Conservation (phyloP, 2,888 invertebrate genomes). For the Nipponacmea schrenckii region DNA sequence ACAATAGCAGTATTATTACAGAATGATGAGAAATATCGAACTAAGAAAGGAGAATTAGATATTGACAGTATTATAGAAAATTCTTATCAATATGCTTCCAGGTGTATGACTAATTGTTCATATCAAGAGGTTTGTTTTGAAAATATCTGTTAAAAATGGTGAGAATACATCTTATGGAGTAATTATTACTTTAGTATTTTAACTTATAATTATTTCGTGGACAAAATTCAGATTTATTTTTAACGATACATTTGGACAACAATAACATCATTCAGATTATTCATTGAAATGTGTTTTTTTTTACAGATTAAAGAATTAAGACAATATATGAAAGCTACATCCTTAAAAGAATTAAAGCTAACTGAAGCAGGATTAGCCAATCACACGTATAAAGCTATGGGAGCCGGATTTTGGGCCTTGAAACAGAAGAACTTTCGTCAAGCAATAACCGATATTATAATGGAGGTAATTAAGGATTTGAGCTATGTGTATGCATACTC, state of each 20-base stretch:
- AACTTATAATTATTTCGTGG: too few relatives aligned
- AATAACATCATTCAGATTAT: too few relatives aligned
- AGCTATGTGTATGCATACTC: too few relatives aligned
- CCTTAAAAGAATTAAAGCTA: slow-evolving; percentile 53
- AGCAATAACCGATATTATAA: slow-evolving; percentile 56
- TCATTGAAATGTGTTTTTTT: neutral
- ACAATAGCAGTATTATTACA: slow-evolving; percentile 59
- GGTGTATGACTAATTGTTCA: slow-evolving; percentile 36
- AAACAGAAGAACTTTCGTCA: slow-evolving; percentile 59
- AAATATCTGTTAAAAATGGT: too few relatives aligned
- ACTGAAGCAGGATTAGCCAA: slow-evolving; percentile 50
- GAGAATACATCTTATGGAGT: too few relatives aligned
- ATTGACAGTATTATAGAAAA: slow-evolving; percentile 54
- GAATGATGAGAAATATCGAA: slow-evolving; percentile 50
- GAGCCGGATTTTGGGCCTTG: slow-evolving; percentile 63
- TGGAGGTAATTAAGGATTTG: slow-evolving; percentile 47
- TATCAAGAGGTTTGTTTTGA: slow-evolving; percentile 37
- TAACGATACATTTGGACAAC: too few relatives aligned
- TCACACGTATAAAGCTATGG: slow-evolving; percentile 61
- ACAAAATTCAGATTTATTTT: too few relatives aligned
- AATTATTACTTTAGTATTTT: too few relatives aligned
- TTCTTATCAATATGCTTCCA: slow-evolving; percentile 50
- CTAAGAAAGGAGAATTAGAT: slow-evolving; percentile 53
- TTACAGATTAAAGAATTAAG: slow-evolving; percentile 52
- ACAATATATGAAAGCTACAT: slow-evolving; percentile 45